These are phyloP conservation scores for Streblospio benedicti DNA, from an alignment of 1,140 invertebrate species.

Conservation along the genomic window DNA sequence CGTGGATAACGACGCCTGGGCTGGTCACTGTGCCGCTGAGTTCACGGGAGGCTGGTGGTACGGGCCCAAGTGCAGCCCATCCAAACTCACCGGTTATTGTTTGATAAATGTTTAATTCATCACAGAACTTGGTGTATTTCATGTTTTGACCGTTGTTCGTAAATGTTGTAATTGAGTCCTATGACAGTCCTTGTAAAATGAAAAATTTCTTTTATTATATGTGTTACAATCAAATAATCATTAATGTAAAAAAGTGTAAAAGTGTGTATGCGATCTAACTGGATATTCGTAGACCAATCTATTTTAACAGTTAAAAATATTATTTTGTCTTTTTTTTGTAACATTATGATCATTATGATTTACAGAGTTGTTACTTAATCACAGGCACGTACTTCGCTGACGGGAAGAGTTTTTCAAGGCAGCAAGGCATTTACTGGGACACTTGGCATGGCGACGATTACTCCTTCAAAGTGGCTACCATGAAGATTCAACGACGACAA, in stretches of 20 bases:
- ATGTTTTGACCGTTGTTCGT: too few species aligned
- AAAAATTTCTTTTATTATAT: too few species aligned
- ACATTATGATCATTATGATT: conserved; percentile 13
- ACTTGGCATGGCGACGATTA: conserved; percentile 43
- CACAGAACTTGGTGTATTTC: conserved; percentile 32
- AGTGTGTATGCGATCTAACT: too few species aligned
- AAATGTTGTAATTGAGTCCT: too few species aligned
- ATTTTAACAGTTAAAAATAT: not conserved
- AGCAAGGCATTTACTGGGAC: conserved; percentile 43
- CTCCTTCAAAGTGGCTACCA: conserved; percentile 37
- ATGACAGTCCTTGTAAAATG: too few species aligned
- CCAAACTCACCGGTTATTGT: conserved; percentile 38
- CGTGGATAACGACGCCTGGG: not conserved
- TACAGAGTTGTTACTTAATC: conserved; percentile 21
- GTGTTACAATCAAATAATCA: too few species aligned
- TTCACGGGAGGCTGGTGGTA: conserved; percentile 31
- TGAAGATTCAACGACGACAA: too few species aligned
- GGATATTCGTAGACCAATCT: too few species aligned
- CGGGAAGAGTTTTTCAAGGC: conserved; percentile 31
- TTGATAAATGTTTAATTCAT: conserved; percentile 34
- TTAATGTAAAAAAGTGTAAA: too few species aligned
- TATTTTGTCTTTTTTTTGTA: conserved; percentile 10
- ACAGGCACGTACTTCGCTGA: conserved; percentile 35
- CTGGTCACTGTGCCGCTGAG: not conserved
- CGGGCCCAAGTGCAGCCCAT: conserved; percentile 29